These are phyloP conservation scores for Biston stratarius DNA, from an alignment of 2,888 invertebrate species.

Conservation along the genomic window DNA sequence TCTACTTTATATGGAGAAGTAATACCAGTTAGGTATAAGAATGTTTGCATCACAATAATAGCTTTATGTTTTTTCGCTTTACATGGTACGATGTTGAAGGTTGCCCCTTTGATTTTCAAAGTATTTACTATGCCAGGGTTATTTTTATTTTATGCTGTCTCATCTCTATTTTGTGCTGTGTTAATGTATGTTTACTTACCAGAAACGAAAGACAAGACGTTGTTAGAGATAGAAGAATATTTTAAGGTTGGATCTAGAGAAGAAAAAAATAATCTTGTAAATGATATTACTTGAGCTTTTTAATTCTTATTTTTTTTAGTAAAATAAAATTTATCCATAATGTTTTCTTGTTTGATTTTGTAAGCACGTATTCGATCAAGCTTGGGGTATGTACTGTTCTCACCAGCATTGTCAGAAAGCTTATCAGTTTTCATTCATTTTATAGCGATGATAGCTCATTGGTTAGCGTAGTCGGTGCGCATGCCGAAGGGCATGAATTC, in stretches of 20 bases:
- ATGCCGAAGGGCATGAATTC: no score
- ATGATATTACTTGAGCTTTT: background rate
- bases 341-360: no score
- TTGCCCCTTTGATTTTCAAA: slow-evolving; percentile 9
- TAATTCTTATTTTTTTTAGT: no score
- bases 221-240: slow-evolving; percentile 30
- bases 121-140: slow-evolving; percentile 7
- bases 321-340: no score
- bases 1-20: slow-evolving; percentile 18
- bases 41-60: slow-evolving; percentile 7
- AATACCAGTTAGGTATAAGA: slow-evolving; percentile 12
- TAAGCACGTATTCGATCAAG: no score
- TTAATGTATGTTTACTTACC: slow-evolving; percentile 23
- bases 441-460: no score
- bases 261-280: slow-evolving; percentile 1
- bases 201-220: slow-evolving; percentile 29
- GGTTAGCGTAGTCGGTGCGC: no score
- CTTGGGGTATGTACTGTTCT: no score
- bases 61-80: slow-evolving; percentile 9
- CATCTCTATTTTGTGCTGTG: slow-evolving; percentile 8
- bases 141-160: slow-evolving; percentile 9
- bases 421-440: no score
- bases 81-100: slow-evolving; percentile 17
- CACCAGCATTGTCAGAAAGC: no score
- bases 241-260: slow-evolving; percentile 11